These are phyloP conservation scores for Artibeus lituratus DNA, from an alignment of 2,797 vertebrate genomes.

Conservation along the genomic window DNA sequence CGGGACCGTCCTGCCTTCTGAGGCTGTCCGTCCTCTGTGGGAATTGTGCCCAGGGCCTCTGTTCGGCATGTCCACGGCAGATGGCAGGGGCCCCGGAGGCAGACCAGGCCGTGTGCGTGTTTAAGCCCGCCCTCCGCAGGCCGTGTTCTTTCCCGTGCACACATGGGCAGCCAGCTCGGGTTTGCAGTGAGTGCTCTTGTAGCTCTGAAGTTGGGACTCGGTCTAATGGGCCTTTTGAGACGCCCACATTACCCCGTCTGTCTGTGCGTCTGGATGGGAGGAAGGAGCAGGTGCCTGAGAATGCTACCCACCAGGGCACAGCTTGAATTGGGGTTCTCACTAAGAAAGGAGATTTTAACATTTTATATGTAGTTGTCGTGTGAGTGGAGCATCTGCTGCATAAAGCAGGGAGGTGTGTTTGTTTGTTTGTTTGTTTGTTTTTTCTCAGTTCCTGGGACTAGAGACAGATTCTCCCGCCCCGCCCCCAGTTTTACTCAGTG, in stretches of 20 bases:
- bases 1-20: neutral
- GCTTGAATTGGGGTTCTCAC: neutral
- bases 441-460: neutral
- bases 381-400: neutral
- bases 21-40: neutral
- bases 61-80: accelerated
- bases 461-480: neutral
- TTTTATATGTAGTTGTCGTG: neutral
- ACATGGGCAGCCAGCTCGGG: neutral
- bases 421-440: neutral
- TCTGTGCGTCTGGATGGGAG: neutral
- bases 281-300: neutral
- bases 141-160: accelerated
- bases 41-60: neutral
- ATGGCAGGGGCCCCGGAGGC: neutral
- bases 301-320: neutral
- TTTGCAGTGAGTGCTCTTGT: neutral
- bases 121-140: neutral
- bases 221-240: neutral
- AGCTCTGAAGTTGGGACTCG: neutral
- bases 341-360: neutral
- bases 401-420: neutral
- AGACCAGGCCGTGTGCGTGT: accelerated
- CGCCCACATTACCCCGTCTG: neutral
- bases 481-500: neutral